Evolutionary conservation across 2,888 invertebrate species (phyloP), one percentile per base, ranked within the genome.

Genomic region (Branchellion lobata): DNA sequence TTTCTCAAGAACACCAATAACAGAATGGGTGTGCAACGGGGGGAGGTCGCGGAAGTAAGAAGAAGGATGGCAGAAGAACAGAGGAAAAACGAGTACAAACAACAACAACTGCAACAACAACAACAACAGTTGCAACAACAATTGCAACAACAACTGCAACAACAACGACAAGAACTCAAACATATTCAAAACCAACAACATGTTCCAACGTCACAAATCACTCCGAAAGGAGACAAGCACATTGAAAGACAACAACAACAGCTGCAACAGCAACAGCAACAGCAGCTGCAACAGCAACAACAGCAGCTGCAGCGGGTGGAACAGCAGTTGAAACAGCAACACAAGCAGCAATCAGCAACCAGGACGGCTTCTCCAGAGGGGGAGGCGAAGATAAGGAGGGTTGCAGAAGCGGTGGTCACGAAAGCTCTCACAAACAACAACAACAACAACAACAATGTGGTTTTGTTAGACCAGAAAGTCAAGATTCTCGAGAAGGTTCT

Each of bases 31-130:
- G 34, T 1, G 29, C 65, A 33, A n/a, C 27, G 61, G 1, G 65
- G 61, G 29, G 31, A 21, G 0, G 1, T 77, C 14, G 57, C 29
- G 18, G 75, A 75, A 27, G 29, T 53, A 53, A 21, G 57, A 14
- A 51, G 51, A 33, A 51, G 33, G 31, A 21, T 47, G 75, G 40
- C 40, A 34, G 77, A 77, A 34, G 77, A 77, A 65, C 61, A 77
- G 1, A 77, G n/a, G 2, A 57, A 65, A 36, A 57, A 57, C 27
- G 57, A 77, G n/a, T 24, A 21, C 27, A 77, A 65, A 5, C 57
- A 77, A n/a, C 77, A 77, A 61, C 53, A 77, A 77, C n/a, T 77
- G n/a, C 57, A 77, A 61, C 57, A 77, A 24, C 31, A 69, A 31
- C 69, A 27, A 14, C 73, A 73, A 73, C 73, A 73, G 3, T 27